A percentile compares a stretch with the other conserved stretches of the same genome.
These are phyloP conservation scores for Lissocephala sabroskyi DNA, from an alignment of 2,888 invertebrate genomes.

Conservation along the genomic window DNA sequence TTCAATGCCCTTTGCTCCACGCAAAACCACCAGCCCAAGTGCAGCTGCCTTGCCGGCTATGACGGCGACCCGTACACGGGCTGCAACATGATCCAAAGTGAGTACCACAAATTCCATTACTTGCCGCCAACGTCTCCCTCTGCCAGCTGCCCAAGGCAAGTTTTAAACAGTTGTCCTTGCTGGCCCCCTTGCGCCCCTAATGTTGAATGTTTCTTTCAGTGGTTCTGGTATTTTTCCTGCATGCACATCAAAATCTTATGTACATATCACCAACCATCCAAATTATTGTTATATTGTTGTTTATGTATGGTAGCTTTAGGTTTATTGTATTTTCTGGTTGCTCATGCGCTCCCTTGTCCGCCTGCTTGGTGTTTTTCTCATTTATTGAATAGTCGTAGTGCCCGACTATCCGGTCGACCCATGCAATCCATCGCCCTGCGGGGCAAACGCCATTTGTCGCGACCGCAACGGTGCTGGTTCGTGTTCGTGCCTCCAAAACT, in stretches of 20 bases:
- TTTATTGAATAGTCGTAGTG: slow-evolving; percentile 72
- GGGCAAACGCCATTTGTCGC: slow-evolving; percentile 88
- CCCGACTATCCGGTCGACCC: slow-evolving; percentile 76
- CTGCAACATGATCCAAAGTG: slow-evolving; percentile 78
- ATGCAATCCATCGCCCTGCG: slow-evolving; percentile 89
- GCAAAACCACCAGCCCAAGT: slow-evolving; percentile 82
- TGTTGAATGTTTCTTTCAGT: slow-evolving; percentile 59
- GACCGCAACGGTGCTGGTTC: slow-evolving; percentile 86
- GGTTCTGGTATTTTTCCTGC: slow-evolving; percentile 38
- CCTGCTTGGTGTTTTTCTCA: slow-evolving; percentile 25
- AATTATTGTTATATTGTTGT: slow-evolving; percentile 18
- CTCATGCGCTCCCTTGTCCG: not conserved
- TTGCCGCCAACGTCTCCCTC: too few species aligned
- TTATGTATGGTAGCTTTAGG: slow-evolving; percentile 5
- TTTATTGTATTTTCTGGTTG: not conserved
- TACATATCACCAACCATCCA: slow-evolving; percentile 37
- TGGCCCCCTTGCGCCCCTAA: slow-evolving; percentile 29
- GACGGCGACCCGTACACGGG: slow-evolving; percentile 87
- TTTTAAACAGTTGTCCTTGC: too few species aligned
- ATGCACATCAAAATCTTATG: slow-evolving; percentile 52
- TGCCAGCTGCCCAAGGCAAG: too few species aligned
- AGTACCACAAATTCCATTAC: slow-evolving; percentile 72
- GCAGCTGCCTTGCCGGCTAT: slow-evolving; percentile 80
- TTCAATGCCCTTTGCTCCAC: slow-evolving; percentile 80
- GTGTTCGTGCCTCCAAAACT: slow-evolving; percentile 86